Conservation (phyloP, 2,888 invertebrate species). For the Eustalomyia histrio region DNA sequence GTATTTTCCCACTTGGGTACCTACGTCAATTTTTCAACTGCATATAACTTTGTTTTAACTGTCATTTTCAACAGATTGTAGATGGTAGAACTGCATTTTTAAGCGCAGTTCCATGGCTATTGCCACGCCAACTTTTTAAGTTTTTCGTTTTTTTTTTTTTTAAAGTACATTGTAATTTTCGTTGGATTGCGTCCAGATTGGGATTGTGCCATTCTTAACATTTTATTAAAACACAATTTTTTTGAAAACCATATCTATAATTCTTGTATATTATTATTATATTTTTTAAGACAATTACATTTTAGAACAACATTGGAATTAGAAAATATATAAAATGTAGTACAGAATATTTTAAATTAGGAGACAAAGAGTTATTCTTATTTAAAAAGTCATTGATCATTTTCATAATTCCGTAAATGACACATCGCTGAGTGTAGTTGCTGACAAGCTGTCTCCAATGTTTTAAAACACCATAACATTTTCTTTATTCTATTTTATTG, state of each 20-base stretch:
- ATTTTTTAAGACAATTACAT: conserved; percentile 52
- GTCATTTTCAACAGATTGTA: too few relatives aligned
- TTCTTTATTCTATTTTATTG: conserved; percentile 41
- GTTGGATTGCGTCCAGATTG: too few relatives aligned
- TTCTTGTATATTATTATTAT: conserved; percentile 29
- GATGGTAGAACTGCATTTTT: too few relatives aligned
- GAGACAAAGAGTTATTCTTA: conserved; percentile 35
- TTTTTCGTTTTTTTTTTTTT: too few relatives aligned
- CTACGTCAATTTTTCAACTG: too few relatives aligned
- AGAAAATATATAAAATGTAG: conserved; percentile 64
- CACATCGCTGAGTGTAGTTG: conserved; percentile 26
- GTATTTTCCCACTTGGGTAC: too few relatives aligned
- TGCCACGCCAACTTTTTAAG: too few relatives aligned
- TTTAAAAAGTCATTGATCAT: conserved; percentile 35
- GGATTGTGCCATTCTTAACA: too few relatives aligned
- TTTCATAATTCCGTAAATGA: conserved; percentile 45
- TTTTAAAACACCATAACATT: conserved; percentile 41
- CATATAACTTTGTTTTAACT: too few relatives aligned
- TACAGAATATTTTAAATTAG: conserved; percentile 47
- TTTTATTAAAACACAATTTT: neutral
- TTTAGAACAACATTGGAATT: conserved; percentile 63
- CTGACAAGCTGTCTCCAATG: conserved; percentile 6
- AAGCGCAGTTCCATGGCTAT: too few relatives aligned
- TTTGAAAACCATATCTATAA: conserved; percentile 43
- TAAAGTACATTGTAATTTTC: too few relatives aligned